A percentile compares a stretch with the other conserved stretches of the same genome.
These are phyloP conservation scores for Phrynocephalus versicolor DNA, from an alignment of 2,113 vertebrate genomes.

Conservation along the genomic window DNA sequence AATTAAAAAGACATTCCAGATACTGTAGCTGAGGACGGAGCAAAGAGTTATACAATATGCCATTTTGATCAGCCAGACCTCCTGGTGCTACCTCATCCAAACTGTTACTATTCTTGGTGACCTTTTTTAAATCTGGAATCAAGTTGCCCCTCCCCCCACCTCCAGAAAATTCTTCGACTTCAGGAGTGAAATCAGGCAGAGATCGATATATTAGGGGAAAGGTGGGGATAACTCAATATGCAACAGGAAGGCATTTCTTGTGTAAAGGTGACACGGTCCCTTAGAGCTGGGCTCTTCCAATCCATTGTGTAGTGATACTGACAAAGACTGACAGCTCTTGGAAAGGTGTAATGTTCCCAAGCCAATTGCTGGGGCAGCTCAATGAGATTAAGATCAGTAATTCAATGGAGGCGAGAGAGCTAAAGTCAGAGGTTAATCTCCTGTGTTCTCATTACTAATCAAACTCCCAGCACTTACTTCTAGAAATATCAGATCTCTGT, in stretches of 20 bases:
- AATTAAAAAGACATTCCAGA: background rate
- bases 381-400: slow-evolving; percentile 94
- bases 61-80: background rate
- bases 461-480: slow-evolving; percentile 85
- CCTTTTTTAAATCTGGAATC: slow-evolving; percentile 11
- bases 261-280: slow-evolving; percentile 80
- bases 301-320: slow-evolving; percentile 82
- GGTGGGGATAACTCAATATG: background rate
- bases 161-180: slow-evolving; percentile 9
- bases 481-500: slow-evolving; percentile 76
- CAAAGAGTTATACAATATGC: background rate
- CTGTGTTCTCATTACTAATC: slow-evolving; percentile 87
- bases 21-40: background rate
- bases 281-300: slow-evolving; percentile 77
- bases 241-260: slow-evolving; percentile 57
- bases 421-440: slow-evolving; percentile 86
- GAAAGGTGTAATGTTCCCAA: slow-evolving; percentile 90
- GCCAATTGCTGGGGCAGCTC: slow-evolving; percentile 86
- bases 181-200: slow-evolving; percentile 37
- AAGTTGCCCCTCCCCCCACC: background rate
- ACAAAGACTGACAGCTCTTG: slow-evolving; percentile 89
- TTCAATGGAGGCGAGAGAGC: slow-evolving; percentile 86
- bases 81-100: background rate
- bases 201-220: slow-evolving; percentile 24
- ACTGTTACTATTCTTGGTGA: background rate